Evolutionary conservation across 2,797 vertebrate genomes (phyloP), one percentile per base, ranked within the genome.

Genomic region (Silurus aristotelis): DNA sequence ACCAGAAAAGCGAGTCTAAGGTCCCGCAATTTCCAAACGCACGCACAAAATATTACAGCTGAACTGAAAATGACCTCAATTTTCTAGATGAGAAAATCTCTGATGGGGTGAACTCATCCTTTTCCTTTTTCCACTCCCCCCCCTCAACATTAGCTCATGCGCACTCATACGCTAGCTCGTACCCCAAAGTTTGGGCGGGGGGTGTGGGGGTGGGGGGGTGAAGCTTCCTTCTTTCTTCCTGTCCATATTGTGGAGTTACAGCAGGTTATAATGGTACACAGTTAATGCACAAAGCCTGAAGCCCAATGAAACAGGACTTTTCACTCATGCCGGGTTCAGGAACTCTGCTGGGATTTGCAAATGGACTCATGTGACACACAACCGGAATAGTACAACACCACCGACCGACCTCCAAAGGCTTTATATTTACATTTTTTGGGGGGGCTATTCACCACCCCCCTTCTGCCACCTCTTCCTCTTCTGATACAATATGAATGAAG

Each of bases 241-340:
- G 71, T 90, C 90, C 88, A 87, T 76, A 93, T 91, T 94, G 92
- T 93, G 88, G 52, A 90, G 91, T 88, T 88, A 91, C 90, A 90
- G 89, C 91, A 93, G 93, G 94, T 95, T 94, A 93, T 92, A 38
- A 38, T 5, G 94, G 93, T 94, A 94, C 92, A 93, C 84, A 93
- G 94, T 92, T 89, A 93, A 90, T 56, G 90, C 93, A 95, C 94
- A 95, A 95, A 94, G 93, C 87, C 92, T 85, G 85, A 38, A 38
- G 38, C 38, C 38, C 38, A 38, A 38, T 38, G 38, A 72, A 92
- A 94, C 91, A 90, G 92, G 90, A 94, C 93, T 94, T 92, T 93
- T 93, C 92, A 94, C 93, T 93, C 92, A 94, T 87, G 87, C 90
- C 87, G 84, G 89, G 91, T 94, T 95, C 91, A 94, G 94, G 94